Evolutionary conservation across 2,888 invertebrate genomes (phyloP).

Genomic region (Glyphotaelius pellucidus): DNA sequence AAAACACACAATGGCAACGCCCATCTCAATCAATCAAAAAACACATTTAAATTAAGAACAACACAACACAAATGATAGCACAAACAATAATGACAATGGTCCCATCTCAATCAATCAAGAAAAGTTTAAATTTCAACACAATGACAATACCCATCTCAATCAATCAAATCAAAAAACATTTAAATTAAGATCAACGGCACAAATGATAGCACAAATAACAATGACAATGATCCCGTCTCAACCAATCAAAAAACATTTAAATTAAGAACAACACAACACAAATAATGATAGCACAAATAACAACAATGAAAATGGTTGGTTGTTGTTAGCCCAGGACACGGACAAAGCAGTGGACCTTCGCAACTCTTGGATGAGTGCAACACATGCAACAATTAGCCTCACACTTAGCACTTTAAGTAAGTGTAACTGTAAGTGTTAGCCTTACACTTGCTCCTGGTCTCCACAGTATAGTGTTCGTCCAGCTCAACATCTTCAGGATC

Average conservation of each 20-base stretch:
- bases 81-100: too few relatives aligned
- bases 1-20: too few relatives aligned
- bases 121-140: too few relatives aligned
- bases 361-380: not conserved
- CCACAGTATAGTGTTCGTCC: constrained; percentile 91
- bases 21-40: not conserved
- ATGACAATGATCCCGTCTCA: not conserved
- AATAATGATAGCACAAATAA: too few relatives aligned
- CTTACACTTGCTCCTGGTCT: constrained; percentile 95
- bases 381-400: not conserved
- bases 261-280: not conserved
- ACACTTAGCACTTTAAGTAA: too few relatives aligned
- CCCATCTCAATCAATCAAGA: too few relatives aligned
- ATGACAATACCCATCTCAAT: too few relatives aligned
- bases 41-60: not conserved
- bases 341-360: not conserved
- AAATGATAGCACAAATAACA: too few relatives aligned
- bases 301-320: not conserved
- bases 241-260: not conserved
- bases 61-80: too few relatives aligned
- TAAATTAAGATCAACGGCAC: too few relatives aligned
- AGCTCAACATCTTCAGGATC: constrained; percentile 93
- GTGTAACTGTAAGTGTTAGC: constrained; percentile 42
- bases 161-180: too few relatives aligned
- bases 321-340: not conserved